Conservation (phyloP, 2,888 invertebrate genomes). For the Epsilonema sp. region DNA sequence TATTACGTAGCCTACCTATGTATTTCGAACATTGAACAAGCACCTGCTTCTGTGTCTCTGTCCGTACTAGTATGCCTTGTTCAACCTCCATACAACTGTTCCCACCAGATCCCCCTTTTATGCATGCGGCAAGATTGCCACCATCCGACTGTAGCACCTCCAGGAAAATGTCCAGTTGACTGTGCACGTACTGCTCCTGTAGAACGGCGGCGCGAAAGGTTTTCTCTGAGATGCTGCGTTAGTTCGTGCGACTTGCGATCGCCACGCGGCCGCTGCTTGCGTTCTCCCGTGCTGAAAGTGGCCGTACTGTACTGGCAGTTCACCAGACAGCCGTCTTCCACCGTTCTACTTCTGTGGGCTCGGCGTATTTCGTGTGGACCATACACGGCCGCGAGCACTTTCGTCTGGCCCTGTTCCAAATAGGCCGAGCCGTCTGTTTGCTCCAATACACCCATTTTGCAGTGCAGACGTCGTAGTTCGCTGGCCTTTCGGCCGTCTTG, state of each 20-base stretch:
- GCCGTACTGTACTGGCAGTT: constrained; percentile 83
- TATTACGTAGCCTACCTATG: too few species aligned
- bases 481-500: constrained; percentile 21
- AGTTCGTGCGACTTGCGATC: constrained; percentile 79
- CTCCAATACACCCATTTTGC: constrained; percentile 17
- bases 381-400: constrained; percentile 80
- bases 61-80: too few species aligned
- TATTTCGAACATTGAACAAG: too few species aligned
- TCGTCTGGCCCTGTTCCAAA: constrained; percentile 25
- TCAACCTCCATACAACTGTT: too few species aligned
- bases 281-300: constrained; percentile 70
- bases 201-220: constrained; percentile 75
- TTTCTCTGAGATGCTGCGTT: constrained; percentile 60
- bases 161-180: constrained; percentile 88
- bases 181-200: constrained; percentile 68
- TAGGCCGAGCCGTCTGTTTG: constrained; percentile 28
- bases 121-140: constrained; percentile 69
- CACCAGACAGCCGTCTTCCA: constrained; percentile 55
- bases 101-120: too few species aligned
- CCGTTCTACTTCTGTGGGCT: constrained; percentile 40
- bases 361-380: constrained; percentile 78
- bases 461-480: constrained; percentile 22
- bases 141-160: constrained; percentile 78
- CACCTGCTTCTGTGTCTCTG: too few species aligned
- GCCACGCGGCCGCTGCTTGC: constrained; percentile 41